Evolutionary conservation across 2,888 invertebrate species (phyloP).

Genomic region (Tenthredo scrophulariae): DNA sequence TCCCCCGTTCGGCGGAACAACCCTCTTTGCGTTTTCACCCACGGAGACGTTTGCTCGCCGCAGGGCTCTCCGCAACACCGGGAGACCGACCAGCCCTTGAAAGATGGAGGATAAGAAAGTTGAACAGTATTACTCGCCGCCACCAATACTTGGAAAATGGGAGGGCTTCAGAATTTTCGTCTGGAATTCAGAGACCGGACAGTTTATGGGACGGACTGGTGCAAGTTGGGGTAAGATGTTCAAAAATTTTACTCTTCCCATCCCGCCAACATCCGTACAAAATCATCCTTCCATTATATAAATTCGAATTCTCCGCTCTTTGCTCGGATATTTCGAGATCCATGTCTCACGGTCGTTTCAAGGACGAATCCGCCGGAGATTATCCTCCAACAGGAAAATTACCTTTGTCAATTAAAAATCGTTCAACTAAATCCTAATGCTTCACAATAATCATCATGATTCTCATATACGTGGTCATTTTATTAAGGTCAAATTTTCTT

Average conservation of each 20-base stretch:
- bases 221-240: conserved; percentile 93
- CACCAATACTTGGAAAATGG: conserved; percentile 91
- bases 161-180: conserved; percentile 91
- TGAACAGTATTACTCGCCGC: conserved; percentile 88
- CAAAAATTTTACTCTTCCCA: neutral
- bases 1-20: conserved; percentile 41
- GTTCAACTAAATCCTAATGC: neutral
- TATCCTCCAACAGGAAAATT: neutral
- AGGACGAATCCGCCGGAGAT: neutral
- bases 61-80: conserved; percentile 56
- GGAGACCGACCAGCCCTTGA: conserved; percentile 22
- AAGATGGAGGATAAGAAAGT: conserved; percentile 89
- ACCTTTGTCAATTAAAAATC: neutral
- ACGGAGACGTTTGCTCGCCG: conserved; percentile 71
- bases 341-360: conserved; percentile 1
- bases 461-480: neutral
- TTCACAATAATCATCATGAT: neutral
- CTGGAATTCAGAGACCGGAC: conserved; percentile 95
- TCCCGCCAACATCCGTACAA: neutral
- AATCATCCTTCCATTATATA: neutral
- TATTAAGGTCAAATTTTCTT: neutral
- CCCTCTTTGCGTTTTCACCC: conserved; percentile 71
- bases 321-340: neutral
- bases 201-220: conserved; percentile 94
- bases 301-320: neutral